phyloP scores from a whole-genome alignment of 2,888 invertebrate species.

The Scaptomyza parva region DNA sequence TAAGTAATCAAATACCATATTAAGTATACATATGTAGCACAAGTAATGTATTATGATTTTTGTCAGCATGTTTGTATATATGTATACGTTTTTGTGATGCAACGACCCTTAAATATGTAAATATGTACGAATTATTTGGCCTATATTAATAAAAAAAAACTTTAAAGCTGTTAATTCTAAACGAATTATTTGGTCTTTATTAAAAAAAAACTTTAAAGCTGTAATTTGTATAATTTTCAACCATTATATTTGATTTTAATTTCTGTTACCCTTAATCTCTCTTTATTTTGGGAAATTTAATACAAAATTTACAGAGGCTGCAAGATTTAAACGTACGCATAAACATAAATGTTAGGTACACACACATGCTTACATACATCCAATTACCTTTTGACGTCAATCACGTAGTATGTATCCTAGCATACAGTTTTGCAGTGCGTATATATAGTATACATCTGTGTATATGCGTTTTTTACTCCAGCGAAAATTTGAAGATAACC shows the following conservation, averaged over 20 bases:
- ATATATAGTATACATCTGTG: not conserved
- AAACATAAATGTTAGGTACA: slow-evolving; percentile 1
- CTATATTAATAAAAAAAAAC: not conserved
- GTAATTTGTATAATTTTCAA: not conserved
- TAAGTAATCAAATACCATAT: slow-evolving; percentile 69
- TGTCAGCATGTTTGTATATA: slow-evolving; percentile 10
- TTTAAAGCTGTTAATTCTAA: too few species aligned
- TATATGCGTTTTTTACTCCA: slow-evolving; percentile 14
- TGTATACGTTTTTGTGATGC: slow-evolving; percentile 25
- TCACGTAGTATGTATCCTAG: not conserved
- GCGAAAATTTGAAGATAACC: slow-evolving; percentile 46
- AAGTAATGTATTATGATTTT: slow-evolving; percentile 1
- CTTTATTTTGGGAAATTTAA: not conserved
- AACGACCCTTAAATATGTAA: slow-evolving; percentile 10
- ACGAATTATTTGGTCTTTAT: too few species aligned
- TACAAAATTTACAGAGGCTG: not conserved
- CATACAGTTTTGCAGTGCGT: too few species aligned
- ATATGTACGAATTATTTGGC: not conserved
- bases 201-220: too few species aligned
- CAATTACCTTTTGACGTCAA: slow-evolving; percentile 8
- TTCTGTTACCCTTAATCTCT: not conserved
- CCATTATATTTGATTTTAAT: not conserved
- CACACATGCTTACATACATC: not conserved
- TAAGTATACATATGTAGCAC: slow-evolving; percentile 6
- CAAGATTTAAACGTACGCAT: not conserved